Conservation (phyloP, 2,888 invertebrate genomes). For the Nasonovia ribisnigri region DNA sequence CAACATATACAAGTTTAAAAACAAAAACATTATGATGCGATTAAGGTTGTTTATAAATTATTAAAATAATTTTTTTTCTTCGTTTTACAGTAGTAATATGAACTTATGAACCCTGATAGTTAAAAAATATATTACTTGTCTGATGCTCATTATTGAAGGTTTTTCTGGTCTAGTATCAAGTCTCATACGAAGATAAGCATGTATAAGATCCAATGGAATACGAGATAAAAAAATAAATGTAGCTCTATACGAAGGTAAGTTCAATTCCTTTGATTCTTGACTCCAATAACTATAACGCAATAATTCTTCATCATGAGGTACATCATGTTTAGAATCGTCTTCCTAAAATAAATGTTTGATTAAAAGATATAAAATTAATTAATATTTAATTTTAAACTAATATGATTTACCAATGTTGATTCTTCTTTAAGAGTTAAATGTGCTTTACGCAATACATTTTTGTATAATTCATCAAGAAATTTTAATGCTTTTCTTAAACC, state of each 20-base stretch:
- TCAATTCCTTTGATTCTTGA: constrained; percentile 80
- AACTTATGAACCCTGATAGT: background rate
- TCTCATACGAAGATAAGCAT: constrained; percentile 89
- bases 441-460: constrained; percentile 79
- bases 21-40: background rate
- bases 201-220: constrained; percentile 90
- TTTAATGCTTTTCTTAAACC: constrained; percentile 85
- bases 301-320: constrained; percentile 71
- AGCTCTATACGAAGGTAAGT: constrained; percentile 86
- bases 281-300: constrained; percentile 83
- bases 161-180: constrained; percentile 85
- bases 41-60: too few relatives aligned
- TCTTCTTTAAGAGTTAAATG: constrained; percentile 59
- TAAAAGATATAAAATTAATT: background rate
- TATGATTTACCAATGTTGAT: constrained; percentile 22
- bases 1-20: background rate
- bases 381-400: background rate
- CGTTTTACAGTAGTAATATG: background rate
- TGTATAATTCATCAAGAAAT: constrained; percentile 82
- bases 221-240: constrained; percentile 88
- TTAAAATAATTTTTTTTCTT: background rate
- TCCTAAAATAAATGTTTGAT: constrained; percentile 43
- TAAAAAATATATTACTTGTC: constrained; percentile 75
- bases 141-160: constrained; percentile 87
- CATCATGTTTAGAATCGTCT: constrained; percentile 58